Percentiles rank a stretch among this genome's conserved stretches.
Conservation (phyloP, 2,113 vertebrate genomes). For the Planiliza haematocheilus region DNA sequence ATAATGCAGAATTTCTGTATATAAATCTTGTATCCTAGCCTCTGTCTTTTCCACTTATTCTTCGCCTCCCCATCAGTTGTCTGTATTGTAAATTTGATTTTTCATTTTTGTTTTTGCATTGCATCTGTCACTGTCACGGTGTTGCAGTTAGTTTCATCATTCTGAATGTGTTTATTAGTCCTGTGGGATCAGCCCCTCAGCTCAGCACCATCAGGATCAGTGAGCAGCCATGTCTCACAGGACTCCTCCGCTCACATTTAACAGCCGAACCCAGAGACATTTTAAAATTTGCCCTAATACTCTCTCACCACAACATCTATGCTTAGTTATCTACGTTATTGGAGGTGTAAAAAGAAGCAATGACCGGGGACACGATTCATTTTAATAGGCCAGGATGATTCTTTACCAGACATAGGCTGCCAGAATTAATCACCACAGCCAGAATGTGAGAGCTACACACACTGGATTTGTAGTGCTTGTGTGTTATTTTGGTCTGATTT, state of each 20-base stretch:
- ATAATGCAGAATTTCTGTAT: constrained; percentile 1
- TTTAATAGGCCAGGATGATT: constrained; percentile 43
- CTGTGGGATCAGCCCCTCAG: constrained; percentile 35
- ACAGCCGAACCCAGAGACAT: constrained; percentile 14
- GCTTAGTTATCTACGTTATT: background rate
- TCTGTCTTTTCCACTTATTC: background rate
- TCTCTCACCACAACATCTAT: constrained; percentile 7
- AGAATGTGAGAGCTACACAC: constrained; percentile 13
- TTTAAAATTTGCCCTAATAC: background rate
- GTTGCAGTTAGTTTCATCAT: constrained; percentile 70
- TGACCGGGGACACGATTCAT: background rate
- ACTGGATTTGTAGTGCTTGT: constrained; percentile 9
- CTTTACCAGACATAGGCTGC: constrained; percentile 33
- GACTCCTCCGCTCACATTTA: constrained; percentile 18
- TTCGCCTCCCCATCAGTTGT: constrained; percentile 16
- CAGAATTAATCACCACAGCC: constrained; percentile 30
- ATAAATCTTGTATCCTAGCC: background rate
- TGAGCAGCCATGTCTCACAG: constrained; percentile 31
- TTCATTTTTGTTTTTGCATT: constrained; percentile 25
- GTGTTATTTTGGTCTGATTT: constrained; percentile 58
- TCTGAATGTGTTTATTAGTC: constrained; percentile 46
- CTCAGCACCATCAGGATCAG: constrained; percentile 33
- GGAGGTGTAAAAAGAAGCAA: constrained; percentile 24
- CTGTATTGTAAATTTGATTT: constrained; percentile 24
- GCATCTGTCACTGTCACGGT: constrained; percentile 24